These are phyloP conservation scores for Cephalopterus ornatus DNA, from an alignment of 2,113 vertebrate genomes.

Conservation along the genomic window DNA sequence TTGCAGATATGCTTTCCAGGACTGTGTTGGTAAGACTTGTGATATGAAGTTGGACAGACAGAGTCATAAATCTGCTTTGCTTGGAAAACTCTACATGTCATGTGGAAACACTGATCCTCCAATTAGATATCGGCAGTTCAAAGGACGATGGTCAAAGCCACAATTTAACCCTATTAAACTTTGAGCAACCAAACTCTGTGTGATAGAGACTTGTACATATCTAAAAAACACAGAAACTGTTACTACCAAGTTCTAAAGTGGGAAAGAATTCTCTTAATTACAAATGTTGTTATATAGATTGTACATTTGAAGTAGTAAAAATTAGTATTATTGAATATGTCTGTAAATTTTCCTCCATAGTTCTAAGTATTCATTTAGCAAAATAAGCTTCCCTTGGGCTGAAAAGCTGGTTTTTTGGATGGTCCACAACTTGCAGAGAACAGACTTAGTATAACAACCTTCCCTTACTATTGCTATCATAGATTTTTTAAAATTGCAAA, in stretches of 20 bases:
- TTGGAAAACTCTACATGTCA: rapidly evolving
- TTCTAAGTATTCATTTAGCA: background rate
- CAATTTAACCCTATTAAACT: background rate
- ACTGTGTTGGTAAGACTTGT: background rate
- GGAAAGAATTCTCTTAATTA: background rate
- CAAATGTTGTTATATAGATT: background rate
- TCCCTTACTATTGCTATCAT: background rate
- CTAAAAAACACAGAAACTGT: background rate
- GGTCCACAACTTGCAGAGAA: background rate
- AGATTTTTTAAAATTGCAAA: background rate
- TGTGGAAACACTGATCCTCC: background rate
- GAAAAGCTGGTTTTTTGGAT: background rate
- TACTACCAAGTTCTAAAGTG: background rate
- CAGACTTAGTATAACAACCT: background rate
- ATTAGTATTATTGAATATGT: background rate
- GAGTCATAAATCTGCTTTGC: background rate
- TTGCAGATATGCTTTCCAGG: background rate
- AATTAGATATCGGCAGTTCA: background rate
- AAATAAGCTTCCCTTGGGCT: background rate
- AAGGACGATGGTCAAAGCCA: background rate
- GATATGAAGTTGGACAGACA: background rate
- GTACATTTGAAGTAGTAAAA: background rate
- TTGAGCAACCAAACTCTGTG: background rate
- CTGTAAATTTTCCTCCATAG: background rate
- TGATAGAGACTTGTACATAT: background rate